These are phyloP conservation scores for Leucosticte australis DNA, from an alignment of 2,113 vertebrate species.

Conservation along the genomic window DNA sequence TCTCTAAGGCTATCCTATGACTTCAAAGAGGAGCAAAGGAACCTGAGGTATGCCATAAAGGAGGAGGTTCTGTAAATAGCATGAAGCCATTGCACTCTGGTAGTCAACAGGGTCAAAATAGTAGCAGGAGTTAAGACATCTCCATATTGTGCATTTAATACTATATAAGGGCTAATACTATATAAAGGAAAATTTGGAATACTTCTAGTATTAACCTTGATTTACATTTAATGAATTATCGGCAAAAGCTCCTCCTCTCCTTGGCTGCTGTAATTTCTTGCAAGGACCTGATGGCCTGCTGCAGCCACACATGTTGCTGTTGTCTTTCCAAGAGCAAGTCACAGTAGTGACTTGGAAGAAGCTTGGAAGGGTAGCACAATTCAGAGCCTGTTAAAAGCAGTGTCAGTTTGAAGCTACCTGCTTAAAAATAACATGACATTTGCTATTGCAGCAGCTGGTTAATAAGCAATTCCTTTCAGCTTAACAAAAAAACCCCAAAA, in stretches of 20 bases:
- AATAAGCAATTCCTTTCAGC: not conserved
- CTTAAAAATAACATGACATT: not conserved
- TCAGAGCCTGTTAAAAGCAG: not conserved
- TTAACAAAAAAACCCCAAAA: accelerated
- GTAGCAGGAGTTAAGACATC: not conserved
- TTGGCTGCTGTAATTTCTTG: not conserved
- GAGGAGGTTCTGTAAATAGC: not conserved
- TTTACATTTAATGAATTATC: not conserved
- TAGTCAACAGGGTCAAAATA: not conserved
- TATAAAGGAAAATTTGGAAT: not conserved
- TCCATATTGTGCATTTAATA: not conserved
- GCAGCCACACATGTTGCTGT: not conserved
- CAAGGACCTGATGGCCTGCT: not conserved
- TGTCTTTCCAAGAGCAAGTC: not conserved
- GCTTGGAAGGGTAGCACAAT: not conserved
- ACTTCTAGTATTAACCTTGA: not conserved
- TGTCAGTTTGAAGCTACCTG: not conserved
- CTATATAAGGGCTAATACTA: not conserved
- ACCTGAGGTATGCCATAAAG: not conserved
- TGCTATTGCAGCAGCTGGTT: not conserved
- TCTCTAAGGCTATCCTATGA: not conserved
- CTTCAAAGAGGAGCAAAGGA: not conserved
- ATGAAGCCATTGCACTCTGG: not conserved
- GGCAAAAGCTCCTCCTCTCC: not conserved
- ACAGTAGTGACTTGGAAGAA: not conserved